Percentiles rank a stretch among this genome's conserved stretches.
These are phyloP conservation scores for Apodemus sylvaticus DNA, from an alignment of 2,113 vertebrate species.

Conservation along the genomic window DNA sequence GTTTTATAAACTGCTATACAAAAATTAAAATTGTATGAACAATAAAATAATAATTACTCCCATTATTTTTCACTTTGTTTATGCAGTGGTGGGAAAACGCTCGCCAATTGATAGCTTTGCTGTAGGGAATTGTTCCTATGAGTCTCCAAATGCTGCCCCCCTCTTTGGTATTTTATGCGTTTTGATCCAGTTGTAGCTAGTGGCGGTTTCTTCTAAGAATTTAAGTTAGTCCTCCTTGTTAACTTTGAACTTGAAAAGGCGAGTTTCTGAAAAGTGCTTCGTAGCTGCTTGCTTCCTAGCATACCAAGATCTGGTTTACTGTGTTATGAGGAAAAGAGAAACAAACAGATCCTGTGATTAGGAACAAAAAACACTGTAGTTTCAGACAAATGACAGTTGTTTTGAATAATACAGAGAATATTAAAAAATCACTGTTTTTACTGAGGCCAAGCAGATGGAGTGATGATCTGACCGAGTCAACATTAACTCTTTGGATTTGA, in stretches of 20 bases:
- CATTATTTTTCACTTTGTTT: conserved; percentile 1
- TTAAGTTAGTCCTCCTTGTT: background rate
- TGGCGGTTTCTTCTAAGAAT: conserved; percentile 17
- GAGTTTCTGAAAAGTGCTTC: background rate
- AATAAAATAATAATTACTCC: background rate
- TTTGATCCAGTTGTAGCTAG: conserved; percentile 22
- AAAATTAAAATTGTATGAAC: conserved; percentile 34
- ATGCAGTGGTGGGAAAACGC: background rate
- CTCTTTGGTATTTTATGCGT: background rate
- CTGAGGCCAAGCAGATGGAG: background rate
- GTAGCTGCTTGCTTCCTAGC: background rate
- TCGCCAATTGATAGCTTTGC: background rate
- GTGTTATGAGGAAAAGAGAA: background rate
- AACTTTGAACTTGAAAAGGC: conserved; percentile 38
- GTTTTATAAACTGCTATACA: conserved; percentile 19
- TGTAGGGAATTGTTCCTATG: background rate
- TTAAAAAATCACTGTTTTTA: background rate
- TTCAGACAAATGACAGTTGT: conserved; percentile 25
- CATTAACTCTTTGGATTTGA: background rate
- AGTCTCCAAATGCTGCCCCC: background rate
- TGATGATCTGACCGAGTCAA: background rate
- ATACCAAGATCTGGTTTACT: background rate
- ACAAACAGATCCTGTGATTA: background rate
- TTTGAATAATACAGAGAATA: conserved; percentile 34
- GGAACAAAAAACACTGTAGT: conserved; percentile 12